Evolutionary conservation across 2,113 vertebrate genomes (phyloP).

Genomic region (Amphilophus citrinellus): DNA sequence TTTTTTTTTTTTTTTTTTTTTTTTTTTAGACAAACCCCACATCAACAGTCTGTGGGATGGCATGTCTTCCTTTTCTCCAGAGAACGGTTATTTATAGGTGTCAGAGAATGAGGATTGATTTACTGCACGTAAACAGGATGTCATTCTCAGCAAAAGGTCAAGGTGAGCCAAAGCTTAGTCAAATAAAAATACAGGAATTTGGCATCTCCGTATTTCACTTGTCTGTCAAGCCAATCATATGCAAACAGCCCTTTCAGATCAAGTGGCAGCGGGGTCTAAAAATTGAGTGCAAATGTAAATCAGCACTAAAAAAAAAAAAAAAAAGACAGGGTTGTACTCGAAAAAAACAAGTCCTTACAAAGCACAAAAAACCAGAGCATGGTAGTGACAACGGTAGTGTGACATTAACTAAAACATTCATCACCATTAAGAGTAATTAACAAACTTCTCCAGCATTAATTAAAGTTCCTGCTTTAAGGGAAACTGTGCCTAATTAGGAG

Average conservation of each 20-base stretch:
- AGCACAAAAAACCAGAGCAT: constrained; percentile 19
- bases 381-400: constrained; percentile 60
- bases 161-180: constrained; percentile 59
- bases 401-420: constrained; percentile 73
- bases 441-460: constrained; percentile 78
- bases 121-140: constrained; percentile 66
- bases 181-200: constrained; percentile 45
- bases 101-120: constrained; percentile 64
- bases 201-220: constrained; percentile 24
- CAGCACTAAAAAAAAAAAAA: not conserved
- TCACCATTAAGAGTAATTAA: constrained; percentile 81
- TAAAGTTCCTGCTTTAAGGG: constrained; percentile 75
- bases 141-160: constrained; percentile 61
- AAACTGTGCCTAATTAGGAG: constrained; percentile 81
- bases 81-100: constrained; percentile 62
- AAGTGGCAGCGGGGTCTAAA: not conserved
- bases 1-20: no score
- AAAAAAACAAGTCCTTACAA: constrained; percentile 6
- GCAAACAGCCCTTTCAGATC: constrained; percentile 13
- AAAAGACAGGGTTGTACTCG: not conserved
- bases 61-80: constrained; percentile 43
- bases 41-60: not conserved
- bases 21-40: constrained; percentile 18
- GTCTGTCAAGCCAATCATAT: constrained; percentile 34
- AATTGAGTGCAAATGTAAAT: constrained; percentile 33